Base-by-base conservation (phyloP, 2,797 vertebrate genomes). In the Erithacus rubecula region DNA sequence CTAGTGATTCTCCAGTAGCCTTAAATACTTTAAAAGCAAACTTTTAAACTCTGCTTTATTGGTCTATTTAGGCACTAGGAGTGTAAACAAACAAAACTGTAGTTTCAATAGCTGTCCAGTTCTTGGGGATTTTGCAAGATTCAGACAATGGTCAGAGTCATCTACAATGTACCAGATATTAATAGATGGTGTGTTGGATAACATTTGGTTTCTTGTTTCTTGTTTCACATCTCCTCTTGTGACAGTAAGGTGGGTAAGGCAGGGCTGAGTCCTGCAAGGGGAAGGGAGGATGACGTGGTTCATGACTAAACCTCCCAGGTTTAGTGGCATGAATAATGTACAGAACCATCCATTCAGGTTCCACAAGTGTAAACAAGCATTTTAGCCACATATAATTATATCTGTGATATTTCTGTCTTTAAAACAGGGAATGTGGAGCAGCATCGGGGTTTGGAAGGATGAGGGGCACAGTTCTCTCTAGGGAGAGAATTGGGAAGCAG, bases 331-430 rank as follows among this genome's bases (percentile, higher is more conserved):
- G 47, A 56, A 34, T 10, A 4, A 56, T n/a, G 34, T 39, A 30
- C 41, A 77, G 44, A 83, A 53, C 44, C 52, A 79, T 47, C 43
- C 81, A 47, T 18, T 87, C 68, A 67, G 34, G 44, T 89, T 83
- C 56, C 39, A 59, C 63, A 76, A 32, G 44, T 74, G 49, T 20
- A 52, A 41, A 72, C 20, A n/a, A 58, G 6, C 5, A 13, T 44
- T 87, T 89, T 37, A 74, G 32, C 30, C 15, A 26, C 0, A 0
- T 51, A 17, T 76, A 47, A 53, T 36, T 11, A 62, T 27, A 64
- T 43, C 53, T 71, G 26, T 24, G n/a, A 36, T 1, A 0, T 69
- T 89, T 74, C 36, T 70, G 4, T 15, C 47, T 2, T 0, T 37
- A 44, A 46, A 85, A 39, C 24, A 84, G 27, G 58, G n/a, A 60